Base-by-base conservation (phyloP, 2,888 invertebrate species). In the Arctia plantaginis region DNA sequence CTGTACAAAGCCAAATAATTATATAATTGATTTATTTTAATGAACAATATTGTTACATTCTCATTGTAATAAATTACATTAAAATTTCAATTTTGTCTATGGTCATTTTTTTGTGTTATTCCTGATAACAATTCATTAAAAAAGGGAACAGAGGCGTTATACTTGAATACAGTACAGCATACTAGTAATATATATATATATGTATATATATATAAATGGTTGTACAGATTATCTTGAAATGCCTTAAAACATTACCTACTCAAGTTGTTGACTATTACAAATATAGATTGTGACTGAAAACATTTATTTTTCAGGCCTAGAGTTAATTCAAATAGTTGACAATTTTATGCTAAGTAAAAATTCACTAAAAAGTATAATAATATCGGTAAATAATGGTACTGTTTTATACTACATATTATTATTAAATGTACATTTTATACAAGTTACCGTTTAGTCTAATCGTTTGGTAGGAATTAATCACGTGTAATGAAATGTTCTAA, bases 401-500 rank as follows among this genome's bases (percentile, higher is more conserved):
- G 93, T 94, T 95, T 95, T 94, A 94, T 94, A 95, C 92, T 86
- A 86, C 86, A 87, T 89, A 88, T 89, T 90, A 89, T 88, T 87
- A 91, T 87, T 88, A 92, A 69, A 86, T 94, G 94, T 94, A 94
- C 92, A 93, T 94, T 95, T 95, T 95, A 95, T 94, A 95, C 94
- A 93, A 95, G 95, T 95, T 95, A 95, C 95, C 95, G 90, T 92
- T 92, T 94, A 94, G 93, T 92, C 88, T 94, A 93, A 94, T 93
- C 89, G 92, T 93, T 94, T 93, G 91, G 92, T 94, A 94, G 93
- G 89, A 91, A 90, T 90, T 92, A 93, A 92, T 93, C 91, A 92
- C 89, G 84, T 92, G 89, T 93, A 93, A 91, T 91, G 91, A 93
- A 93, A 91, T 94, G 92, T 94, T 94, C 93, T 94, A 93, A 94